Conservation (phyloP, 2,888 invertebrate species). For the Steinernema carpocapsae region DNA sequence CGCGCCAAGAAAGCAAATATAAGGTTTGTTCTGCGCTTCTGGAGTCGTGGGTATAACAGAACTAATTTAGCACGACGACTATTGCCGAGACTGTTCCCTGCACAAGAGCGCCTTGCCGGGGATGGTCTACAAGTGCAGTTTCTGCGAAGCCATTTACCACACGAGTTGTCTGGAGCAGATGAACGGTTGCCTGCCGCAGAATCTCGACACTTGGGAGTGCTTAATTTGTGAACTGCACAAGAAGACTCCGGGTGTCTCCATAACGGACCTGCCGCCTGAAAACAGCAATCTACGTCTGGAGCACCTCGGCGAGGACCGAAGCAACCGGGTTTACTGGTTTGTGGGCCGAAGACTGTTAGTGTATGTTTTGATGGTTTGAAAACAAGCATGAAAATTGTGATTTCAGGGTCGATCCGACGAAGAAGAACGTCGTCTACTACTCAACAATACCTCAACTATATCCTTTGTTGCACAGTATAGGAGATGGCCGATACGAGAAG, state of each 20-base stretch:
- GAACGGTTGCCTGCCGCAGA: background rate
- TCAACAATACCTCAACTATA: conserved; percentile 82
- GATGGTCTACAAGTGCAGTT: background rate
- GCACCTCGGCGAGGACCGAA: conserved; percentile 90
- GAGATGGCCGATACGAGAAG: conserved; percentile 52
- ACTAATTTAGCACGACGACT: conserved; percentile 75
- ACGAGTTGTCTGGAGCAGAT: conserved; percentile 18
- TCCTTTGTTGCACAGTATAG: conserved; percentile 71
- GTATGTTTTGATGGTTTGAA: conserved; percentile 74
- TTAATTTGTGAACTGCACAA: conserved; percentile 73
- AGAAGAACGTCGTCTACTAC: conserved; percentile 81
- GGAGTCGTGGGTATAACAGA: conserved; percentile 70
- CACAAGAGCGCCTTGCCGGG: conserved; percentile 19
- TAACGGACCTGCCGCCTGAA: background rate
- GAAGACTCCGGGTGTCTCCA: conserved; percentile 14
- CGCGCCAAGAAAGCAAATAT: conserved; percentile 20
- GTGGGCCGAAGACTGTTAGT: conserved; percentile 88
- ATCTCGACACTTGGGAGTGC: conserved; percentile 77
- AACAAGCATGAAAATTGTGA: background rate
- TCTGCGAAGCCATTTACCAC: conserved; percentile 31
- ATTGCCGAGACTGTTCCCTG: conserved; percentile 67
- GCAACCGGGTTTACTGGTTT: conserved; percentile 97
- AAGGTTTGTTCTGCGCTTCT: conserved; percentile 2
- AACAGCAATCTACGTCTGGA: conserved; percentile 80
- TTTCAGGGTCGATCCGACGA: conserved; percentile 78